Percentiles rank a stretch among this genome's conserved stretches.
phyloP scores from a whole-genome alignment of 2,888 invertebrate species.

The Euproctis similis region DNA sequence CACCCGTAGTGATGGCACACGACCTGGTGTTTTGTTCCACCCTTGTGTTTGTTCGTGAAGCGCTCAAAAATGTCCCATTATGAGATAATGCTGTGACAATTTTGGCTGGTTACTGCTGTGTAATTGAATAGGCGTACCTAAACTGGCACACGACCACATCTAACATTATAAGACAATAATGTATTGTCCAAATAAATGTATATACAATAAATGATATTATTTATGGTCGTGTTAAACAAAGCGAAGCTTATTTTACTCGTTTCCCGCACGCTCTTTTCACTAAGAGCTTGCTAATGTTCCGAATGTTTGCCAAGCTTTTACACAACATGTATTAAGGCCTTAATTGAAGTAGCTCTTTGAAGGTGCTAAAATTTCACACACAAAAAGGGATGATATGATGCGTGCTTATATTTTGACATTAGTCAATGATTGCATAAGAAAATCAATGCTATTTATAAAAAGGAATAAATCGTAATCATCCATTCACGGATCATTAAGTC shows the following conservation, averaged over 20 bases:
- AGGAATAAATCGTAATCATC: too few relatives aligned
- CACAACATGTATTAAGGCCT: constrained; percentile 51
- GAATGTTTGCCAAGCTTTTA: constrained; percentile 42
- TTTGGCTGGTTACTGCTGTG: constrained; percentile 47
- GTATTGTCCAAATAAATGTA: constrained; percentile 60
- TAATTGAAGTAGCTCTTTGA: constrained; percentile 40
- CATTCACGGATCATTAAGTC: too few relatives aligned
- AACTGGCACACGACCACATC: constrained; percentile 56
- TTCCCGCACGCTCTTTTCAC: constrained; percentile 32
- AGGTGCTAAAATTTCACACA: constrained; percentile 35
- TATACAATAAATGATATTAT: constrained; percentile 46
- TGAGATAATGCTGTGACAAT: constrained; percentile 61
- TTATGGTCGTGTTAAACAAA: constrained; percentile 34
- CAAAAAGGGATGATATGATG: too few relatives aligned
- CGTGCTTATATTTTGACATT: too few relatives aligned
- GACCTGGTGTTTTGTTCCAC: constrained; percentile 51
- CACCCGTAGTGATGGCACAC: constrained; percentile 67
- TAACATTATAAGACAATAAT: constrained; percentile 36
- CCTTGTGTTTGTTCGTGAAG: constrained; percentile 57
- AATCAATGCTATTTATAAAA: too few relatives aligned
- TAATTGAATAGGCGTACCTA: constrained; percentile 73
- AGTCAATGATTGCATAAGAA: too few relatives aligned
- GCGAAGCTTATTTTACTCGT: constrained; percentile 34
- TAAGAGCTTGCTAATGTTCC: constrained; percentile 44
- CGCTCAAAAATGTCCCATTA: constrained; percentile 64